A percentile compares a stretch with the other conserved stretches of the same genome.
These are phyloP conservation scores for Coreius guichenoti DNA, from an alignment of 2,797 vertebrate genomes.

Conservation along the genomic window DNA sequence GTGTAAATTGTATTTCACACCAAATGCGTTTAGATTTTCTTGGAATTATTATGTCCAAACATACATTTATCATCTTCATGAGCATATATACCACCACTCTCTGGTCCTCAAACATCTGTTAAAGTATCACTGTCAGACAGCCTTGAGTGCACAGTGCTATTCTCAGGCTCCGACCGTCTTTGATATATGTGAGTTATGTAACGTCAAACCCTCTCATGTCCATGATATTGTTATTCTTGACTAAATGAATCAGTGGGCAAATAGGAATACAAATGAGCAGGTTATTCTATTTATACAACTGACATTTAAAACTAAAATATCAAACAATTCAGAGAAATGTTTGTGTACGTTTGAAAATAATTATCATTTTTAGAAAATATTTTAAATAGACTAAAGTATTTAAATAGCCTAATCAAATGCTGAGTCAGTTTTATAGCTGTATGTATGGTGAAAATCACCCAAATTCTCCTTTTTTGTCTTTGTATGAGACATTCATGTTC, in stretches of 20 bases:
- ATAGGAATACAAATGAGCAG: not conserved
- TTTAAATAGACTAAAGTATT: not conserved
- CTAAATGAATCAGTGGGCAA: not conserved
- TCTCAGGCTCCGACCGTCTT: constrained; percentile 24
- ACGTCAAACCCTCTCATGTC: constrained; percentile 24
- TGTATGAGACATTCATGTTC: constrained; percentile 21
- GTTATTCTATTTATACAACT: not conserved
- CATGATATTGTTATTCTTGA: not conserved
- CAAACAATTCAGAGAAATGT: not conserved
- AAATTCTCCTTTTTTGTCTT: not conserved
- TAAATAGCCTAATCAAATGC: not conserved
- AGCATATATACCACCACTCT: not conserved
- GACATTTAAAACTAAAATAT: not conserved
- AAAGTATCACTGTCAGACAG: constrained; percentile 30
- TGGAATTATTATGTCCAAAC: not conserved
- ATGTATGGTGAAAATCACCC: not conserved
- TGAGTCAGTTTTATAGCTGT: not conserved
- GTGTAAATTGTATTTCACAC: not conserved
- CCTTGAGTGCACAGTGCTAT: constrained; percentile 30
- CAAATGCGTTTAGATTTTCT: not conserved
- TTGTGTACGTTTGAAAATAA: not conserved
- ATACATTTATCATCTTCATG: not conserved
- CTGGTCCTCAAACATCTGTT: constrained; percentile 5
- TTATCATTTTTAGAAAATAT: not conserved
- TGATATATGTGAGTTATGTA: constrained; percentile 39